Base-by-base conservation (phyloP, 2,797 vertebrate species). In the Melopsittacus undulatus region DNA sequence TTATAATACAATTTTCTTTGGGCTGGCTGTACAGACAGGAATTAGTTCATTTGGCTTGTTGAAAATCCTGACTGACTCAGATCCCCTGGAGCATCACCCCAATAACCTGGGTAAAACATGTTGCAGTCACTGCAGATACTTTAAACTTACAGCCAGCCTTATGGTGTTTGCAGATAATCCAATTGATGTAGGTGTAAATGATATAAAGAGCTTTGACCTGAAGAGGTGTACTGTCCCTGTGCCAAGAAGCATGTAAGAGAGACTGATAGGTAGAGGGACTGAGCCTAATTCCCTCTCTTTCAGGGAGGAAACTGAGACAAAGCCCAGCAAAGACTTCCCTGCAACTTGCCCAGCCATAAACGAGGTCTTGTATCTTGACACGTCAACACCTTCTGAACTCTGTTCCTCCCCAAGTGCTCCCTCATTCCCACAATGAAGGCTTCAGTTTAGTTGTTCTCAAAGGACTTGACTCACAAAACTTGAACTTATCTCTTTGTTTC, bases 221-320 rank as follows among this genome's bases (percentile, higher is more conserved):
- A 57, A 70, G 27, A 73, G 27, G 11, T 40, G 18, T 48, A 49
- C 72, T 82, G 40, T 70, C 32, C 17, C 36, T 45, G 24, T 38
- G 43, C 40, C 45, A 49, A 0, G 4, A 12, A 5, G 29, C 7
- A 3, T 1, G 1, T 38, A 26, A 34, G 43, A 34, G 15, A 61
- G 67, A 38, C 22, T 46, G 69, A 61, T 0, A 62, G 38, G 19
- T 30, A 78, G 64, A 86, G 9, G 6, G 9, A 66, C 10, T 42
- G 38, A 77, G 34, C 15, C 13, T 27, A 15, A 77, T 18, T 5
- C 7, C 9, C 34, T 30, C 42, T 54, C 92, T 84, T 66, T 56
- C 34, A 42, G 20, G 45, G 11, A 74, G 26, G 15, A 84, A 84
- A 70, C 34, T 10, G 17, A 77, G 34, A 56, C 13, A 92, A 56